Base-by-base conservation (phyloP, 2,888 invertebrate genomes). In the Shargacucullia verbasci region DNA sequence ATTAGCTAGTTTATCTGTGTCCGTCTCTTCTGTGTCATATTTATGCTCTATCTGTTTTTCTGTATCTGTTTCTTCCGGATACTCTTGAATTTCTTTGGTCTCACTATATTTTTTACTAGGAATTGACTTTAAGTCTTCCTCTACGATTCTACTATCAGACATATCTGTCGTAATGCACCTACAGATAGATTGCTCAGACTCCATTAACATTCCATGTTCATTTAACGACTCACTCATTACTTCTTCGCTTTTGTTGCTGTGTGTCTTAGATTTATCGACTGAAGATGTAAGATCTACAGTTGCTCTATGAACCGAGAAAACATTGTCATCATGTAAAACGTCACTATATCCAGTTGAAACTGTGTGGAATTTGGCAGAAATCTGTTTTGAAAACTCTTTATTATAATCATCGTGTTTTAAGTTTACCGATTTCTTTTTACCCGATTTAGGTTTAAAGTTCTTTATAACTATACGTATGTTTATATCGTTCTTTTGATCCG, bases 381-480 rank as follows among this genome's bases (percentile, higher is more conserved):
- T 89, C 20, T 84, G 82, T 54, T 81, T 80, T 11, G 85, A 67
- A 72, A 85, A 89, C 2, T 81, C 76, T 9, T 84, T 79, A 40
- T 77, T 54, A 8, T 56, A 72, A 8, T 63, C 48, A 0, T 53
- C 50, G 8, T 20, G n/a, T 53, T 56, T 54, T 25, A 34, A 2
- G 9, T 35, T 67, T 1, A 61, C 65, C 0, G 41, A 53, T 44
- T 74, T 76, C 1, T 63, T 63, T 45, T 54, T 67, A n/a, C 44
- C 60, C 2, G 61, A 33, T 59, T 85, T 85, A 1, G 76, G 64
- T 60, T 85, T 86, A 31, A 74, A 82, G 43, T 84, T 89, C 59
- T 87, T 89, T 40, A 92, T 86, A 5, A 87, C 55, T 44, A 92
- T 90, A 57, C 83, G 85, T 38, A 92, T 87, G 29, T 88, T 88